Evolutionary conservation across 2,113 vertebrate species (phyloP).

Genomic region (Ibidorhyncha struthersii): DNA sequence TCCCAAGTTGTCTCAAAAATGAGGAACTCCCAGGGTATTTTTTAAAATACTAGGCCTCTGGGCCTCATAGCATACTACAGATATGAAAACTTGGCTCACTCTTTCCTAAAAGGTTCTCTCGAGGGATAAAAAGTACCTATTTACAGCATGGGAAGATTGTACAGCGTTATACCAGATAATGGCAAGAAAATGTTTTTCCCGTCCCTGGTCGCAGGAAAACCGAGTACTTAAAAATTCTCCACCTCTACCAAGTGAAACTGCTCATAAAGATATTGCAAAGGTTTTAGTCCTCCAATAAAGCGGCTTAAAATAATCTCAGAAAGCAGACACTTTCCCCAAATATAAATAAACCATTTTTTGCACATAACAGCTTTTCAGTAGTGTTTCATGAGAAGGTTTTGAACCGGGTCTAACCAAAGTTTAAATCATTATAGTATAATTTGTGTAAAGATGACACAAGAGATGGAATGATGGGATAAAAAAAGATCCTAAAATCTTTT

Average conservation of each 20-base stretch:
- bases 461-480: background rate
- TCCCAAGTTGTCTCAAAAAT: background rate
- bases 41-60: background rate
- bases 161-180: background rate
- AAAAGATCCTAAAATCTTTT: background rate
- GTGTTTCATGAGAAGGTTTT: background rate
- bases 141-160: background rate
- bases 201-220: background rate
- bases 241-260: background rate
- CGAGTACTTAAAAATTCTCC: background rate
- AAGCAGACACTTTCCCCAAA: background rate
- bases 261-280: background rate
- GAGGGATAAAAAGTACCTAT: background rate
- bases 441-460: background rate
- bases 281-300: background rate
- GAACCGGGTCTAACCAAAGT: background rate
- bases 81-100: background rate
- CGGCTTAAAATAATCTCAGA: background rate
- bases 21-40: background rate
- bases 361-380: background rate
- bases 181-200: background rate
- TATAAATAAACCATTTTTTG: background rate
- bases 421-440: background rate
- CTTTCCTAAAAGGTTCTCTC: background rate
- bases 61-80: background rate